phyloP scores from a whole-genome alignment of 1,140 invertebrate genomes.

The Penaeus chinensis region DNA sequence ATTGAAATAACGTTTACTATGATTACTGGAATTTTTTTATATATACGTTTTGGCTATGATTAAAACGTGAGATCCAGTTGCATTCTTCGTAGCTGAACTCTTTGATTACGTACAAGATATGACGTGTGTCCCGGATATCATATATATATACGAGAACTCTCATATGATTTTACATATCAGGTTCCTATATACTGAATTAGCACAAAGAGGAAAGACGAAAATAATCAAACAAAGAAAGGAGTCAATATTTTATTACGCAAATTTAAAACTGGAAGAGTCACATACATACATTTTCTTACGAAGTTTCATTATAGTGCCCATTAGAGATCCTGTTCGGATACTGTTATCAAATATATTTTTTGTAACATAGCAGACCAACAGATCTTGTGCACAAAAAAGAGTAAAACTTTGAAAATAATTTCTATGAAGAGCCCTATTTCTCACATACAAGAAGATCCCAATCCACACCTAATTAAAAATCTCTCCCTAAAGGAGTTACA shows the following conservation, averaged over 20 bases:
- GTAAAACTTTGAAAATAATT: too few species aligned
- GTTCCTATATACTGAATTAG: neutral
- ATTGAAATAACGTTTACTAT: too few species aligned
- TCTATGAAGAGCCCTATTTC: too few species aligned
- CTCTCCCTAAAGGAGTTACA: slow-evolving; percentile 51
- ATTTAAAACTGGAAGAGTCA: slow-evolving; percentile 59
- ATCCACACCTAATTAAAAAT: slow-evolving; percentile 49
- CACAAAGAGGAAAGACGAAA: neutral
- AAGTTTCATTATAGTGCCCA: slow-evolving; percentile 58
- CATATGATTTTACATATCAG: neutral
- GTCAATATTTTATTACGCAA: slow-evolving; percentile 61
- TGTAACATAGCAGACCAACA: slow-evolving; percentile 53
- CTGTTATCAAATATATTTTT: slow-evolving; percentile 44
- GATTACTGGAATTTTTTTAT: too few species aligned
- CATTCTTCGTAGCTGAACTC: too few species aligned
- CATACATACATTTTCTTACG: slow-evolving; percentile 59
- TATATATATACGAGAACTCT: too few species aligned
- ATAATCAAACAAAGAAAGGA: slow-evolving; percentile 48
- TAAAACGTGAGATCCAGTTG: too few species aligned
- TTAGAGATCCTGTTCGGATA: slow-evolving; percentile 58
- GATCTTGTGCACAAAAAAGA: too few species aligned
- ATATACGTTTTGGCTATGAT: too few species aligned
- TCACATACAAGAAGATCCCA: slow-evolving; percentile 46
- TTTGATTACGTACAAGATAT: too few species aligned
- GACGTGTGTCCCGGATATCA: too few species aligned